Conservation (phyloP, 2,888 invertebrate species). For the Acronicta psi region DNA sequence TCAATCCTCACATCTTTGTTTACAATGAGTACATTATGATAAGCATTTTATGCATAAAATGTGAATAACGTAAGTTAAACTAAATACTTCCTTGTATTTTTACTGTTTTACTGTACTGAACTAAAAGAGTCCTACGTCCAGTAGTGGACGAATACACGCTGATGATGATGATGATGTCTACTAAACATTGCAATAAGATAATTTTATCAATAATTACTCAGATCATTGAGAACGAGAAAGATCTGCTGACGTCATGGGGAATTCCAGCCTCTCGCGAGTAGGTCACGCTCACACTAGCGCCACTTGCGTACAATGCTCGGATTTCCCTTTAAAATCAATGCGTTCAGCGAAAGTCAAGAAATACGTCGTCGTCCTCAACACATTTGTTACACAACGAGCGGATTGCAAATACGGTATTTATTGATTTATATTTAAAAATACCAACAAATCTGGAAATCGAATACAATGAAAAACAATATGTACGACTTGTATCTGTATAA, state of each 20-base stretch:
- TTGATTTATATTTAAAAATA: slow-evolving; percentile 30
- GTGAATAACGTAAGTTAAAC: background rate
- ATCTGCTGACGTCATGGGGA: slow-evolving; percentile 66
- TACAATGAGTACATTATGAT: slow-evolving; percentile 2
- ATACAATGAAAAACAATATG: too few relatives aligned
- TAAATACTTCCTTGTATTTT: too few relatives aligned
- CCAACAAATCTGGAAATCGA: background rate
- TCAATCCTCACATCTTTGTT: background rate
- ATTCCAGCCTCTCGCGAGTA: slow-evolving; percentile 63
- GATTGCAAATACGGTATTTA: slow-evolving; percentile 63
- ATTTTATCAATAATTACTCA: slow-evolving; percentile 8
- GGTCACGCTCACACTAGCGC: slow-evolving; percentile 42
- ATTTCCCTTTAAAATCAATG: slow-evolving; percentile 70
- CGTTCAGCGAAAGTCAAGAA: slow-evolving; percentile 77
- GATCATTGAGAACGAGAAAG: slow-evolving; percentile 4
- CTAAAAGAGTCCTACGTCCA: too few relatives aligned
- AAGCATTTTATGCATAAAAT: background rate
- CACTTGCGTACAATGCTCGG: slow-evolving; percentile 61
- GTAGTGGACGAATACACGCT: too few relatives aligned
- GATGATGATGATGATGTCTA: too few relatives aligned
- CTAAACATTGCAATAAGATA: slow-evolving; percentile 8
- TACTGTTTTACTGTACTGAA: too few relatives aligned
- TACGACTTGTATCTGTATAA: too few relatives aligned
- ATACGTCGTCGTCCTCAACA: slow-evolving; percentile 78
- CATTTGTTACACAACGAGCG: slow-evolving; percentile 79